Percentiles rank a stretch among this genome's conserved stretches.
Conservation (phyloP, 2,797 vertebrate species). For the Menidia menidia region DNA sequence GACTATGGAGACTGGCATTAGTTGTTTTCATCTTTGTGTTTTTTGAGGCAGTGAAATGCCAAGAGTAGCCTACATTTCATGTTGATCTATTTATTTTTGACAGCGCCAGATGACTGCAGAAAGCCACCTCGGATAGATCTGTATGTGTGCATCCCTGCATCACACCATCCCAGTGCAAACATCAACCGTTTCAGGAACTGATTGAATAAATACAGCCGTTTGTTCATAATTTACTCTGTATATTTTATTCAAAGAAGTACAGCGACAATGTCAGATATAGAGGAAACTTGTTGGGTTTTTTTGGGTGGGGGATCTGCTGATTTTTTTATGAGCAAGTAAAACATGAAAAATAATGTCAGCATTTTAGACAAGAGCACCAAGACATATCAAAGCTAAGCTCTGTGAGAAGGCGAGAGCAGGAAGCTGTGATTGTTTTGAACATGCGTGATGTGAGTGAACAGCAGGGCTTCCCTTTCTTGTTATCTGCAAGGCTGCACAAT, state of each 20-base stretch:
- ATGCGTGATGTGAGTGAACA: constrained; percentile 38
- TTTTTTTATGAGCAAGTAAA: not conserved
- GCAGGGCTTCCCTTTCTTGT: constrained; percentile 28
- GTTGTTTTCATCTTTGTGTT: not conserved
- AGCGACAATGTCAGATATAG: not conserved
- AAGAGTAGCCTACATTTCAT: not conserved
- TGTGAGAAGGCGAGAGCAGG: constrained; percentile 8
- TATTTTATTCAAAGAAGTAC: not conserved
- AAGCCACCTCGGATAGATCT: not conserved
- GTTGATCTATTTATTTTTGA: not conserved
- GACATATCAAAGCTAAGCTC: constrained; percentile 21
- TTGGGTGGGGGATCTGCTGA: too few relatives aligned
- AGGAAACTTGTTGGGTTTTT: not conserved
- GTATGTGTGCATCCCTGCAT: not conserved
- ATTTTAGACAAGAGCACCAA: constrained; percentile 8
- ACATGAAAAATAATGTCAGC: not conserved
- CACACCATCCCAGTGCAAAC: not conserved
- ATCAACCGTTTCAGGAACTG: not conserved
- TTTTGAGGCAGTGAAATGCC: not conserved
- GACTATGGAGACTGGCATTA: not conserved
- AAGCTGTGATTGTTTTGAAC: constrained; percentile 40
- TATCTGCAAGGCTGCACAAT: constrained; percentile 42
- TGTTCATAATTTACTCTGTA: not conserved
- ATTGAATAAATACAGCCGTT: not conserved
- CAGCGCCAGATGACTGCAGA: not conserved